Evolutionary conservation across 2,888 invertebrate species (phyloP), one percentile per base, ranked within the genome.

Genomic region (Netelia melanura): DNA sequence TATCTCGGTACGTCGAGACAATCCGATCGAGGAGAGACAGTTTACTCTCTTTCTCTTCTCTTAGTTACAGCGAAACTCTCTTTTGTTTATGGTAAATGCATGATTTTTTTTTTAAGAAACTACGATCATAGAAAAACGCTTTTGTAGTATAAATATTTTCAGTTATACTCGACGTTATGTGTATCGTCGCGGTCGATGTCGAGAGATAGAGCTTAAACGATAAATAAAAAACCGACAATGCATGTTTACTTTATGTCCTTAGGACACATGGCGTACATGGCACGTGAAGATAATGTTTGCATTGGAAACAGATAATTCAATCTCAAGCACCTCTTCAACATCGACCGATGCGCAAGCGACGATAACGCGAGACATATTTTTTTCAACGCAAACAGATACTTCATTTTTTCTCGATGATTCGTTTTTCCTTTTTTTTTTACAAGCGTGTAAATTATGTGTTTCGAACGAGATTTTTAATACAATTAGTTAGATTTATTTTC

Each of bases 81-180:
- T 11, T 62, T 8, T 14, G 11, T 62, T 30, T 62, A 62, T 30
- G 30, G 3, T 62, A 62, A 62, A 62, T 62, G 30, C 62, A 30
- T 62, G 25, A 30, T 62, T 62, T 62, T 62, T 62, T n/a, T 48
- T 0, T 76, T 81, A 78, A 56, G 81, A 81, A 78, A 77, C 81
- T 81, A 81, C 68, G 52, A 58, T 81, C 84, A 81, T 84, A 84
- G 84, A 84, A 84, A 84, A 84, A 84, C 74, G 78, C 77, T 38
- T 58, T 81, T 70, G 65, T 56, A 77, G 74, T 85, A 85, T 85
- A 85, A 85, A 85, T 85, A 82, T 72, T 79, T 68, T 62, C 23
- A 62, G 64, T 8, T 56, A 54, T 43, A 61, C 48, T 11, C 21
- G 21, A 64, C 14, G 38, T 58, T 23, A 21, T 9, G 3, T n/a